Evolutionary conservation across 2,797 vertebrate species (phyloP).

Genomic region (Chanos chanos): DNA sequence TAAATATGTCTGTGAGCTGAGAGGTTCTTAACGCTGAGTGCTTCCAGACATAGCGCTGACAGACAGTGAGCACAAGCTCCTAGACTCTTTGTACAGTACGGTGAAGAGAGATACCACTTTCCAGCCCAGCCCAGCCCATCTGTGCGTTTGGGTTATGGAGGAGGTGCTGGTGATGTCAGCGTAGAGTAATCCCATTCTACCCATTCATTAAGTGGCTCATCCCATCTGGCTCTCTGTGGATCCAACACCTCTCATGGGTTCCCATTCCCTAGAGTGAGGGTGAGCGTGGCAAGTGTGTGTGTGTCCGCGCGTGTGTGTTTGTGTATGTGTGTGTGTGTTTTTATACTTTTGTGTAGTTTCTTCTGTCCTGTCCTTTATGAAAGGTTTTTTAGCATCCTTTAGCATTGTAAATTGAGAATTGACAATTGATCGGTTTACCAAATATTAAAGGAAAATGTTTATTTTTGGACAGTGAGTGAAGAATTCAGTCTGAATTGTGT

Average conservation of each 20-base stretch:
- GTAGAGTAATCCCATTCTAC: conserved; percentile 42
- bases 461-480: background rate
- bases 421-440: too few relatives aligned
- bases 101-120: conserved; percentile 6
- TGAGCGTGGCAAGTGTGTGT: conserved; percentile 4
- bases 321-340: background rate
- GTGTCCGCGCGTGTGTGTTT: conserved; percentile 21
- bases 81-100: background rate
- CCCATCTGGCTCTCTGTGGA: conserved; percentile 38
- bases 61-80: background rate
- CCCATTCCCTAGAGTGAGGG: conserved; percentile 11
- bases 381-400: too few relatives aligned
- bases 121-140: conserved; percentile 26
- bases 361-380: too few relatives aligned
- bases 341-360: conserved; percentile 3
- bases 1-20: conserved; percentile 47
- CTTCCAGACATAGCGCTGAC: conserved; percentile 45
- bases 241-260: conserved; percentile 4
- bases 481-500: too few relatives aligned
- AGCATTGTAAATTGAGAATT: too few relatives aligned
- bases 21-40: conserved; percentile 38
- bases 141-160: conserved; percentile 21
- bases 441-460: background rate
- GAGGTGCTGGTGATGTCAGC: conserved; percentile 39
- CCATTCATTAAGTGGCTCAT: conserved; percentile 37